Base-by-base conservation (phyloP, 2,113 vertebrate genomes). In the Tupaia chinensis region DNA sequence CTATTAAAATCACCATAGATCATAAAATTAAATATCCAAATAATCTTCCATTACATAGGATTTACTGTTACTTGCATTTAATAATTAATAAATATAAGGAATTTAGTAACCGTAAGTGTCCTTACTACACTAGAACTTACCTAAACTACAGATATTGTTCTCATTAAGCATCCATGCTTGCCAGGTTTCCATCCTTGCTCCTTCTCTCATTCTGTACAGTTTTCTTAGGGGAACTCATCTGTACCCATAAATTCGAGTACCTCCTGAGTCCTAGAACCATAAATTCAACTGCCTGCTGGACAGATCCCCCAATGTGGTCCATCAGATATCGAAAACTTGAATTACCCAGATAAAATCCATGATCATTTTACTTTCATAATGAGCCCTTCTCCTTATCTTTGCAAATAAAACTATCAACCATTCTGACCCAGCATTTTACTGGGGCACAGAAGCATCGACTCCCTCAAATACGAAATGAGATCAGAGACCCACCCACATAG, bases 351-450 rank as follows among this genome's bases (percentile, higher is more conserved):
- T 83, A 69, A 94, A 93, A 68, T 27, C 19, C 20, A 69, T 82
- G n/a, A 80, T 44, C 16, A 4, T 74, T 88, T 91, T 84, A 95
- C 32, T 72, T 23, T 13, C 16, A 86, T 69, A 95, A 81, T 81
- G 4, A 86, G 20, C 22, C 44, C 22, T 44, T 78, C 15, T 65
- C n/a, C 4, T 0, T 82, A 58, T 87, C 9, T 74, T 68, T 65
- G 5, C 11, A 74, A 87, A 74, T 44, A 79, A 95, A 94, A 79
- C 29, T 76, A 84, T 9, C 66, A 80, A 34, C 6, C 2, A 34
- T 63, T 90, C 81, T 93, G 23, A 87, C 19, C 15, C 65, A 94
- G 34, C 20, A 95, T 72, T 27, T 88, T 63, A 95, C 89, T 54
- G 29, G 12, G 17, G 11, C 2, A 73, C 13, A 79, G 4, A 22